A percentile compares a stretch with the other conserved stretches of the same genome.
Evolutionary conservation across 2,113 vertebrate genomes (phyloP).

Genomic region (Neolamprologus falcicula): DNA sequence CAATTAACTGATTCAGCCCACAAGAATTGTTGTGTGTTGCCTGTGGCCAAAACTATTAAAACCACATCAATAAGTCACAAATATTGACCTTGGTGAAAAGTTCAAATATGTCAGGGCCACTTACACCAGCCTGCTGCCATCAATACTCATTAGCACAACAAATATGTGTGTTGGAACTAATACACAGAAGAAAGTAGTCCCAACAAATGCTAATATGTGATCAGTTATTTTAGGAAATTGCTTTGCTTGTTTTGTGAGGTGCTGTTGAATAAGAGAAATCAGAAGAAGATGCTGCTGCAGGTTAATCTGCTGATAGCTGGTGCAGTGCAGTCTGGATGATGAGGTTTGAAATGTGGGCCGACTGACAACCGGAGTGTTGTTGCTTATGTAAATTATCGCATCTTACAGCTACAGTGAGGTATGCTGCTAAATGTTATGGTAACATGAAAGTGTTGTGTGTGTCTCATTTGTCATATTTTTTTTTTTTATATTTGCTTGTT

Average conservation of each 20-base stretch:
- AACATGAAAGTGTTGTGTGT: constrained; percentile 1
- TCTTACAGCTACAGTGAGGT: background rate
- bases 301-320: background rate
- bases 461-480: background rate
- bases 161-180: background rate
- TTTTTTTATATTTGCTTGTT: background rate
- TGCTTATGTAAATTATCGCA: background rate
- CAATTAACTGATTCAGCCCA: background rate
- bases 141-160: background rate
- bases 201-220: background rate
- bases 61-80: background rate
- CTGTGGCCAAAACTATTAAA: background rate
- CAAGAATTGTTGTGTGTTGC: background rate
- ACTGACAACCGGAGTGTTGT: background rate
- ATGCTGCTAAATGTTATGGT: background rate
- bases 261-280: background rate
- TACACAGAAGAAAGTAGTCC: background rate
- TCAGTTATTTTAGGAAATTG: background rate
- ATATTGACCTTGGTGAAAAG: background rate
- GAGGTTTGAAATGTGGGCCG: background rate
- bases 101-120: background rate
- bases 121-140: background rate
- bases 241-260: background rate
- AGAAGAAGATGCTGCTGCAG: background rate
- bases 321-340: background rate